Evolutionary conservation across 2,888 invertebrate genomes (phyloP).

Genomic region (Lepidocyrtoides sp.): DNA sequence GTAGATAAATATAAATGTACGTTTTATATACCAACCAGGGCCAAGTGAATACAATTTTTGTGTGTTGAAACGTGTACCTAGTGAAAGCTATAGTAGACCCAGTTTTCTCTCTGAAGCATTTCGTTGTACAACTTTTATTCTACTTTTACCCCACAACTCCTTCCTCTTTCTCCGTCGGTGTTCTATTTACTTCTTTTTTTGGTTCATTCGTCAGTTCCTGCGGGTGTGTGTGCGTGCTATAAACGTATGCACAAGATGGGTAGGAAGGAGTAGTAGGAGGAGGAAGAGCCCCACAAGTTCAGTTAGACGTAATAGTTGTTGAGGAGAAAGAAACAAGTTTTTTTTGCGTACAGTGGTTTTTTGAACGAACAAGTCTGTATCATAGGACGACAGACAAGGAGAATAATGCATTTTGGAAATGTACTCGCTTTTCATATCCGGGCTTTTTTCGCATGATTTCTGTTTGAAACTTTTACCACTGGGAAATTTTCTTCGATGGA

Average conservation of each 20-base stretch:
- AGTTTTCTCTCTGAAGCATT: neutral
- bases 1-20: neutral
- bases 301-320: neutral
- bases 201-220: slow-evolving; percentile 16
- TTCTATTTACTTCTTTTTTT: slow-evolving; percentile 27
- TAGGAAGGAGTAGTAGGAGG: neutral
- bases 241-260: neutral
- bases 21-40: neutral
- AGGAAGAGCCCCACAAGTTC: neutral
- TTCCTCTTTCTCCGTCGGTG: neutral
- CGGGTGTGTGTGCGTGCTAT: neutral
- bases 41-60: neutral
- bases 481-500: slow-evolving; percentile 59
- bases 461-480: slow-evolving; percentile 64
- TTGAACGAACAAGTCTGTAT: neutral
- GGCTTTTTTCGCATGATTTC: slow-evolving; percentile 51
- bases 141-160: neutral
- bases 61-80: neutral
- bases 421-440: slow-evolving; percentile 45
- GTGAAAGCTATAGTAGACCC: neutral
- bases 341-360: neutral
- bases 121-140: slow-evolving; percentile 23
- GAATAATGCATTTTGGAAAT: slow-evolving; percentile 39
- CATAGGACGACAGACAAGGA: neutral
- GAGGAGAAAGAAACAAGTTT: neutral